A percentile compares a stretch with the other conserved stretches of the same genome.
Conservation (phyloP, 2,113 vertebrate genomes). For the Salvelinus sp. region DNA sequence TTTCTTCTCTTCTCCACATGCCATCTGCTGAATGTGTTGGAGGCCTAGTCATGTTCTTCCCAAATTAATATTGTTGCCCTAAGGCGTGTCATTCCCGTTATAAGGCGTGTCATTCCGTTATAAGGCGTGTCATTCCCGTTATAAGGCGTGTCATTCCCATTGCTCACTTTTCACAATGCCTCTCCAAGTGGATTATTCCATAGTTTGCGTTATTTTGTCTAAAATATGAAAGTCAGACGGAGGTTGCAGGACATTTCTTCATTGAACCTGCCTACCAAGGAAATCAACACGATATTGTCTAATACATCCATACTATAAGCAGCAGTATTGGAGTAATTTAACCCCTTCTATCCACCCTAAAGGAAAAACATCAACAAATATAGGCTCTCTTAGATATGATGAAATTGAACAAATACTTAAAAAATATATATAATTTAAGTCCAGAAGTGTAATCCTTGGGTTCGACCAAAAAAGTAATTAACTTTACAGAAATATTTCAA, state of each 20-base stretch:
- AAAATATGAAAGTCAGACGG: slow-evolving; percentile 31
- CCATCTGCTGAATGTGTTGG: slow-evolving; percentile 28
- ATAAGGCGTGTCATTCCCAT: too few species aligned
- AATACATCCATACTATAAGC: neutral
- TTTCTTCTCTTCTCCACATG: slow-evolving; percentile 13
- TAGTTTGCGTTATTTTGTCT: slow-evolving; percentile 36
- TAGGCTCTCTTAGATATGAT: too few species aligned
- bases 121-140: too few species aligned
- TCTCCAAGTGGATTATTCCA: slow-evolving; percentile 38
- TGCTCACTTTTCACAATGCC: slow-evolving; percentile 46
- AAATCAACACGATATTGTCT: neutral
- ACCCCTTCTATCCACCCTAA: neutral
- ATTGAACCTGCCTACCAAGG: slow-evolving; percentile 16
- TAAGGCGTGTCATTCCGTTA: slow-evolving; percentile 33
- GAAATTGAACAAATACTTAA: too few species aligned
- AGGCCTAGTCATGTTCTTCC: slow-evolving; percentile 24
- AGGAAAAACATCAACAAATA: slow-evolving; percentile 5
- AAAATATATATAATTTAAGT: neutral
- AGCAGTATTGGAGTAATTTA: too few species aligned
- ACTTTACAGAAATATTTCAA: neutral
- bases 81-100: slow-evolving; percentile 13
- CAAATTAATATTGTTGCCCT: slow-evolving; percentile 34
- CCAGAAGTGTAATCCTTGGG: neutral
- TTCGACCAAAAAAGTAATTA: neutral
- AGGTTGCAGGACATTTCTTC: slow-evolving; percentile 30